Conservation (phyloP, 2,888 invertebrate genomes). For the Macrostomum cliftonense region DNA sequence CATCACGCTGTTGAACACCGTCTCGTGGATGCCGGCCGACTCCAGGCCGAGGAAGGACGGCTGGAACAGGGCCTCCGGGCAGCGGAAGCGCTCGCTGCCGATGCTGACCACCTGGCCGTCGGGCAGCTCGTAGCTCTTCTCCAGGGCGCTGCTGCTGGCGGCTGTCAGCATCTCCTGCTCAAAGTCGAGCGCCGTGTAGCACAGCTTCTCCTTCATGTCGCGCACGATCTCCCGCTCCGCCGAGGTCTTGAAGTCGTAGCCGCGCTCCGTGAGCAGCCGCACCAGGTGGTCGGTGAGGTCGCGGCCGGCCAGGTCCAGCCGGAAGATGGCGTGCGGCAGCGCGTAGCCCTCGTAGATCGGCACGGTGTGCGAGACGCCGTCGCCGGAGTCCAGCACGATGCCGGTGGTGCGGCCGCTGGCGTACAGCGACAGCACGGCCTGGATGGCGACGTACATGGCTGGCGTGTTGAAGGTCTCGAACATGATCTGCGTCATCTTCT, state of each 20-base stretch:
- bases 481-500: constrained; percentile 33
- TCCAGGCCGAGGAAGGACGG: too few species aligned
- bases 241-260: constrained; percentile 24
- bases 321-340: constrained; percentile 78
- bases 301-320: constrained; percentile 79
- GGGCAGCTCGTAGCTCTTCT: too few species aligned
- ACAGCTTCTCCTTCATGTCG: too few species aligned
- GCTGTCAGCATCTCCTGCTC: too few species aligned
- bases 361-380: constrained; percentile 80
- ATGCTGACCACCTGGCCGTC: too few species aligned
- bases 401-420: constrained; percentile 88
- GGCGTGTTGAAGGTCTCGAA: constrained; percentile 64
- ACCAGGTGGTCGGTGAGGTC: constrained; percentile 84
- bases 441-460: constrained; percentile 82
- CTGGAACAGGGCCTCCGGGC: too few species aligned
- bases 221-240: too few species aligned
- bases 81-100: too few species aligned
- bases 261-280: constrained; percentile 74
- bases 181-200: too few species aligned
- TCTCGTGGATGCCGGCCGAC: too few species aligned
- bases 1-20: too few species aligned
- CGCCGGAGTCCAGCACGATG: constrained; percentile 79
- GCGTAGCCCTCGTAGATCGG: constrained; percentile 81
- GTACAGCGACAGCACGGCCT: constrained; percentile 74
- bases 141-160: too few species aligned